Base-by-base conservation (phyloP, 2,888 invertebrate genomes). In the Dryobota labecula region DNA sequence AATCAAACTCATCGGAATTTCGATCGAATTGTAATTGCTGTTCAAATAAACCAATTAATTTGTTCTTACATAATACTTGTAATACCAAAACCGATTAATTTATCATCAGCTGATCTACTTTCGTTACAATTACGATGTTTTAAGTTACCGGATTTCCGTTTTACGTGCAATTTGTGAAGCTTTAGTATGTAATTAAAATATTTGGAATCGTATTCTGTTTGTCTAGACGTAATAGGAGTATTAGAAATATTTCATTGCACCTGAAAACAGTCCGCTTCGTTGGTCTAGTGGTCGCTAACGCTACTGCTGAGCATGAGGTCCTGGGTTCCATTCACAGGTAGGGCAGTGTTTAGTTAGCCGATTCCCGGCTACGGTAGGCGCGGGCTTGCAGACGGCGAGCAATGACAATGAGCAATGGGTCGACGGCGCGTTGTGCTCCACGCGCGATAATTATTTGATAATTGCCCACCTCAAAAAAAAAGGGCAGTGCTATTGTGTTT, bases 1-100 rank as follows among this genome's bases (percentile, higher is more conserved):
- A 80, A 81, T 78, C 71, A 74, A 62, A 51, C 63, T 69, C 70
- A 81, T 81, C 68, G 68, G 51, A 69, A 82, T 75, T 38, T 63
- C 61, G 53, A 68, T 58, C 61, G 30, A 72, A 53, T 70, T 70
- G 58, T 65, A 70, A 79, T 70, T 61, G 65, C 53, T 43, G 49
- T 36, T 54, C 60, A 67, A 71, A 58, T 45, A 58, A 66, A 68
- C 56, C 61, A 58, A 70, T 64, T 45, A 65, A 76, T 76, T 53
- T 64, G 36, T 53, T 47, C 20, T 82, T 82, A 41, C 56, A n/a
- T 74, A 82, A 82, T 13, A 58, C 33, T 68, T 72, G 62, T 67
- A 65, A 79, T 81, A 64, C 24, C 36, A 45, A 64, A 80, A 76
- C 67, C 61, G 53, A 76, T 70, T 78, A 54, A 38, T 47, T 62